A percentile compares a stretch with the other conserved stretches of the same genome.
Evolutionary conservation across 2,888 invertebrate genomes (phyloP).

Genomic region (Sipunculus nudus): DNA sequence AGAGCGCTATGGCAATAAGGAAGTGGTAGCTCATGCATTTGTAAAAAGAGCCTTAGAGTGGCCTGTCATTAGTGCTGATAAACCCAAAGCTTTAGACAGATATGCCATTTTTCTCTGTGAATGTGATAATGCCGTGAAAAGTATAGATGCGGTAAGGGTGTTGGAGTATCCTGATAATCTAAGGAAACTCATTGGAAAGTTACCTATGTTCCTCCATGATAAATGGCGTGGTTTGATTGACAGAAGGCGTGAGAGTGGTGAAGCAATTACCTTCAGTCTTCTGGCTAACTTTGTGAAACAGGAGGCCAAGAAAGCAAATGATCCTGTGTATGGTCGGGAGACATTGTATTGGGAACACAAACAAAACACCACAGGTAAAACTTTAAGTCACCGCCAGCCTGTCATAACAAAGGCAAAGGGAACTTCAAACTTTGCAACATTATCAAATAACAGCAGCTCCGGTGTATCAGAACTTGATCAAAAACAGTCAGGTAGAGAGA

Average conservation of each 20-base stretch:
- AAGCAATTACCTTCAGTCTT: background rate
- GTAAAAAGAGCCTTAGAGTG: conserved; percentile 1
- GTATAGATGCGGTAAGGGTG: background rate
- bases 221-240: too few species aligned
- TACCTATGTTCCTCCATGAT: background rate
- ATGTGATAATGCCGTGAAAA: background rate
- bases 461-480: too few species aligned
- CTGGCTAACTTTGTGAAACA: background rate
- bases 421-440: too few species aligned
- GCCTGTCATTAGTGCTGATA: background rate
- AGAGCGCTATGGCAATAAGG: conserved; percentile 5
- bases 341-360: background rate
- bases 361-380: background rate
- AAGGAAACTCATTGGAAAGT: background rate
- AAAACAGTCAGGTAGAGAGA: too few species aligned
- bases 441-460: too few species aligned
- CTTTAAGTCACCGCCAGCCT: background rate
- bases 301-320: conserved; percentile 5
- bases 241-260: too few species aligned
- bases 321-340: conserved; percentile 9
- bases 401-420: too few species aligned
- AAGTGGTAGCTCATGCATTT: background rate
- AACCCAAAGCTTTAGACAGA: background rate
- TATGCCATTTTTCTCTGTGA: background rate
- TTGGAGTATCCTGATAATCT: conserved; percentile 7